Percentiles rank a stretch among this genome's conserved stretches.
phyloP scores from a whole-genome alignment of 2,113 vertebrate species.

The Bujurquina vittata region DNA sequence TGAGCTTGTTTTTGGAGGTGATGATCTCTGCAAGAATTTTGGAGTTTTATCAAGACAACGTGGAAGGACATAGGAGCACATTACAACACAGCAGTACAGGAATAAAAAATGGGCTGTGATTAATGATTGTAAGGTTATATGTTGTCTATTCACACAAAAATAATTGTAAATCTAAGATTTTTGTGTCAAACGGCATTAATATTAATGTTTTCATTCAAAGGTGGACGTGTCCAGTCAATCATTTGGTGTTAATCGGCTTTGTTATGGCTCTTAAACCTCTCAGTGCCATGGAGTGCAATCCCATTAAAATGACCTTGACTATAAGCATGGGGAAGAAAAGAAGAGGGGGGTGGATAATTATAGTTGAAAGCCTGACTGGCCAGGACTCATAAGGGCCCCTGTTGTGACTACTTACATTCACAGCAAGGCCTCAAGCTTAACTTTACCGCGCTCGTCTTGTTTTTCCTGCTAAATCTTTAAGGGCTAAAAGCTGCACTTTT shows the following conservation, averaged over 20 bases:
- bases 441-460: conserved; percentile 24
- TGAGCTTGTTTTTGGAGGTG: not conserved
- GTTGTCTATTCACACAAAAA: not conserved
- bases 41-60: not conserved
- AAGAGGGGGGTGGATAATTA: conserved; percentile 68
- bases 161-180: not conserved
- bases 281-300: conserved; percentile 70
- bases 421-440: conserved; percentile 42
- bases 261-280: conserved; percentile 76
- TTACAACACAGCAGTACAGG: not conserved
- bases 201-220: not conserved
- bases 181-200: not conserved
- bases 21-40: not conserved
- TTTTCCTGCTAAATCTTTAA: not conserved
- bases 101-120: not conserved
- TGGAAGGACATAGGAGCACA: not conserved
- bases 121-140: too few species aligned
- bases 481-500: not conserved
- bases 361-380: conserved; percentile 57
- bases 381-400: conserved; percentile 38
- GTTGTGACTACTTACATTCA: conserved; percentile 55
- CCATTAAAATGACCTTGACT: conserved; percentile 80
- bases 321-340: conserved; percentile 49
- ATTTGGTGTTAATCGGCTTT: conserved; percentile 79
- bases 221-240: conserved; percentile 62